Evolutionary conservation across 1,140 invertebrate species (phyloP).

Genomic region (Drosophila obscura): DNA sequence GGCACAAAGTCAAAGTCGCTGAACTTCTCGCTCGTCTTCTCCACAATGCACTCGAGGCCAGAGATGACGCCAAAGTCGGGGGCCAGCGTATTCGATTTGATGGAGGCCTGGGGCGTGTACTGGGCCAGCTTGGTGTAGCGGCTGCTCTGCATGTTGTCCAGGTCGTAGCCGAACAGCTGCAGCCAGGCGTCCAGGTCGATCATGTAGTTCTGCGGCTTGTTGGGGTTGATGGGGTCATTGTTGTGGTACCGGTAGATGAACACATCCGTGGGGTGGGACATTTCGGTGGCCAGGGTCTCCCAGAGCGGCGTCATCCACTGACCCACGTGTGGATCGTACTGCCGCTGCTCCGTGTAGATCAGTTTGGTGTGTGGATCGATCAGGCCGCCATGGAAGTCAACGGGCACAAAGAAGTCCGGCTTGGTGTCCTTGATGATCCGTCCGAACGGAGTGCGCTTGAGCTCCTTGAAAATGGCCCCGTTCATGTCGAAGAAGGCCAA

Average conservation of each 20-base stretch:
- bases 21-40: constrained; percentile 92
- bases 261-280: constrained; percentile 93
- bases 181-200: constrained; percentile 93
- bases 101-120: constrained; percentile 89
- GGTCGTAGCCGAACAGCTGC: constrained; percentile 93
- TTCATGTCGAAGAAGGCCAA: constrained; percentile 95
- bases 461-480: constrained; percentile 95
- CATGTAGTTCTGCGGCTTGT: constrained; percentile 91
- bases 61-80: constrained; percentile 95
- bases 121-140: constrained; percentile 90
- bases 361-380: constrained; percentile 93
- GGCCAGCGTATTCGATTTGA: constrained; percentile 90
- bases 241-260: constrained; percentile 96
- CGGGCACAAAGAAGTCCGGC: constrained; percentile 94
- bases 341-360: constrained; percentile 89
- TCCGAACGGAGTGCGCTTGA: constrained; percentile 95
- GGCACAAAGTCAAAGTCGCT: constrained; percentile 92
- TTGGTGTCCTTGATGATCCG: constrained; percentile 94
- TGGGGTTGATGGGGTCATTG: constrained; percentile 95
- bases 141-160: constrained; percentile 92
- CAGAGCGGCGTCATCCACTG: constrained; percentile 98
- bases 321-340: constrained; percentile 96
- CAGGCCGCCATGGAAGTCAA: constrained; percentile 96
- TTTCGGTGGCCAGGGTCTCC: constrained; percentile 91
- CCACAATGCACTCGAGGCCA: constrained; percentile 93